These are phyloP conservation scores for Hymenopus coronatus DNA, from an alignment of 2,888 invertebrate genomes.

Conservation along the genomic window DNA sequence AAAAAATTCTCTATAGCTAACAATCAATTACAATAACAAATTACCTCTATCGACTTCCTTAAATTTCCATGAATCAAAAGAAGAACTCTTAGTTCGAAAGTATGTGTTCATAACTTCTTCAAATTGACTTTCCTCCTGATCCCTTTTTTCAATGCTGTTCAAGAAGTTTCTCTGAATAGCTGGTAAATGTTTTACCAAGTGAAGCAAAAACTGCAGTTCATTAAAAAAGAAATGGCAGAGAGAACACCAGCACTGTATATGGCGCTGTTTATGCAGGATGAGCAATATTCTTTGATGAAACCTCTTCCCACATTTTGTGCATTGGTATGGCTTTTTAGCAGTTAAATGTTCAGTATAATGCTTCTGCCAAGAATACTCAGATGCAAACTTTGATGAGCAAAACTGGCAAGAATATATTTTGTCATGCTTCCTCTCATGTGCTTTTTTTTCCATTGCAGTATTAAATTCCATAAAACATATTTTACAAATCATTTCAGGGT, in stretches of 20 bases:
- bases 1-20: not conserved
- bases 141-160: not conserved
- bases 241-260: constrained; percentile 7
- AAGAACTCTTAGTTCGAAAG: not conserved
- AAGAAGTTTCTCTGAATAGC: constrained; percentile 8
- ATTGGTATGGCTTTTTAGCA: constrained; percentile 24
- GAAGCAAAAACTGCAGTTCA: constrained; percentile 19
- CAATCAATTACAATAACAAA: too few relatives aligned
- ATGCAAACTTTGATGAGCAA: constrained; percentile 27
- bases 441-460: constrained; percentile 28
- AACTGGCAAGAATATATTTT: constrained; percentile 25
- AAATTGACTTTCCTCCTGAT: constrained; percentile 25
- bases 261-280: constrained; percentile 12
- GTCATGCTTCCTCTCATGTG: constrained; percentile 33
- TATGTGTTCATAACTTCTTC: constrained; percentile 21
- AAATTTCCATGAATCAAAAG: not conserved
- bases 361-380: constrained; percentile 24
- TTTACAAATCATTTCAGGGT: constrained; percentile 32
- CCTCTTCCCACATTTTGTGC: constrained; percentile 28
- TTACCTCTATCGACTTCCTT: not conserved
- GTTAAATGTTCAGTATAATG: constrained; percentile 27
- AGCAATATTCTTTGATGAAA: constrained; percentile 14
- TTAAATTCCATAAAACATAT: constrained; percentile 34
- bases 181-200: constrained; percentile 12
- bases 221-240: constrained; percentile 17